Conservation (phyloP, 2,797 vertebrate genomes). For the Triplophysa yarkandensis region DNA sequence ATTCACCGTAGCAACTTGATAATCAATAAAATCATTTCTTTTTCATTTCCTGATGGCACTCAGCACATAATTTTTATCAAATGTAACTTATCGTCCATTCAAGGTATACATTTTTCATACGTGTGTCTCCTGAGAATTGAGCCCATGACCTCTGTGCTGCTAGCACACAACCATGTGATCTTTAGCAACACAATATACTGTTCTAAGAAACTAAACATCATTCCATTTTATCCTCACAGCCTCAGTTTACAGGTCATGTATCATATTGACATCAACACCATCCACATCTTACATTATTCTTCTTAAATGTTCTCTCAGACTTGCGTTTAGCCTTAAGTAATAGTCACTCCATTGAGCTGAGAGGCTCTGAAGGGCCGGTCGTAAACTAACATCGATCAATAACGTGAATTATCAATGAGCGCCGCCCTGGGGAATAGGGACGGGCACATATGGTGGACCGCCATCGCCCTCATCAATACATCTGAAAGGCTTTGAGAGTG, state of each 20-base stretch:
- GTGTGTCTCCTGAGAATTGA: no score
- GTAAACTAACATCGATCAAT: conserved; percentile 62
- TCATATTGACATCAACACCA: conserved; percentile 23
- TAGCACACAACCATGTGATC: no score
- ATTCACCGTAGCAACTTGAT: not conserved
- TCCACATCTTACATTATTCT: not conserved
- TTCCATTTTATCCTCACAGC: not conserved
- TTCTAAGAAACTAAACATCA: not conserved
- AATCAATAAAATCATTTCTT: not conserved
- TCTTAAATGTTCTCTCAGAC: conserved; percentile 23
- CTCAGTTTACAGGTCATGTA: conserved; percentile 3
- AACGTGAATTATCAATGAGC: conserved; percentile 60
- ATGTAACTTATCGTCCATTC: no score
- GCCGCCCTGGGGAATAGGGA: conserved; percentile 40
- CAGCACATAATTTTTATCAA: no score
- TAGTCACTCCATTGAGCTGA: conserved; percentile 37
- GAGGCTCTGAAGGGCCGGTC: conserved; percentile 45
- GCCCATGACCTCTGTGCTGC: no score
- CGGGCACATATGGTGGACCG: conserved; percentile 60
- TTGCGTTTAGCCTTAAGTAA: conserved; percentile 26
- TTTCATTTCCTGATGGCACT: not conserved
- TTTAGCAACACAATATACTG: not conserved
- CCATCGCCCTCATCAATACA: conserved; percentile 63
- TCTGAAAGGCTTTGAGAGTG: conserved; percentile 60
- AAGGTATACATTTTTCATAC: no score